Evolutionary conservation across 2,888 invertebrate species (phyloP), one percentile per base, ranked within the genome.

Genomic region (Pseudococcus jackbeardsleyi): DNA sequence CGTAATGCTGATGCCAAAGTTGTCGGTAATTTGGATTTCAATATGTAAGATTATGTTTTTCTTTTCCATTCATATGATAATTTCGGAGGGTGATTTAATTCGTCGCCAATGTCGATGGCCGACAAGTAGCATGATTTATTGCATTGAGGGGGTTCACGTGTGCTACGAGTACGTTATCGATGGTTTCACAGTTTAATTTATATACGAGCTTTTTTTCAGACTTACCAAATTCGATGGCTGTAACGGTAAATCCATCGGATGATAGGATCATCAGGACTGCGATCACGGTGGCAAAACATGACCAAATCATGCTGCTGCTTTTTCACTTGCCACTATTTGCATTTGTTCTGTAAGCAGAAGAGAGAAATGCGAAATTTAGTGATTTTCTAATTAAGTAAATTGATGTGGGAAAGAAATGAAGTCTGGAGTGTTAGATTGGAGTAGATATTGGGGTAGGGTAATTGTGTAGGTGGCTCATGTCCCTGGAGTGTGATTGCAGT

Each of bases 231-330:
- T 86, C 86, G 86, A 86, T 46, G 19, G 86, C 86, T 22, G 46
- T 22, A 22, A 86, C 48, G 68, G 68, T 46, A 19, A 39, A 42
- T 68, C 33, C 79, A 50, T 54, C 39, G 12, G 42, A 79, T 39
- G 79, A 26, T 82, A 79, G 0, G 15, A 88, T 6, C 59, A 82
- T 50, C 26, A 88, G 33, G 33, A 88, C 79, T 12, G 54, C 22
- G 39, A 88, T 39, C n/a, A 82, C 79, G 48, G 79, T 22, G 42
- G 82, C 82, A 59, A 88, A 54, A 88, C 88, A 88, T 88, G 88
- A 82, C 88, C 79, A 82, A 79, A 88, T 88, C 88, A 88, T 88
- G 88, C 22, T 88, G 88, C 54, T 79, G 0, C 42, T 42, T 42
- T 79, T 59, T 22, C 48, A 50, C 68, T 26, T 17, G 19, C 46